Base-by-base conservation (phyloP, 1,140 invertebrate species). In the Sarcophaga bullata region DNA sequence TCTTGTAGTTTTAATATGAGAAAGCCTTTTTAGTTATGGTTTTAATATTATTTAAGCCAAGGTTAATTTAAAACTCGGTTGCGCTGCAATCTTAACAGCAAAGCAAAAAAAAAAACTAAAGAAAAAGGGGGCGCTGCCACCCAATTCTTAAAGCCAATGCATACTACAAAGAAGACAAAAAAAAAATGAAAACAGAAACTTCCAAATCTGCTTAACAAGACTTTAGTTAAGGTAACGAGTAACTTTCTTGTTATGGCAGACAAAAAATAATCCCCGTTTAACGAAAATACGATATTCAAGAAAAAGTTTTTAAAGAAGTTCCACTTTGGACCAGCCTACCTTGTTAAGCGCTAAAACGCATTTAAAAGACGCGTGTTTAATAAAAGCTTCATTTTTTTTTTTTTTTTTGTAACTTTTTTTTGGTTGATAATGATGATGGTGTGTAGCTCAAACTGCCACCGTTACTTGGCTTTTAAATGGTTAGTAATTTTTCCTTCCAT, bases 301-400 rank as follows among this genome's bases (percentile, higher is more conserved):
- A 80, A 80, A 80, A 80, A 37, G 80, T 37, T 37, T 37, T 37
- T 15, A 54, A 46, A 37, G 11, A 80, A 81, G 54, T 68, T 81
- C 37, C 25, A 37, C 15, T 17, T 15, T 52, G n/a, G 72, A 25
- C 47, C 52, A 37, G 37, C 81, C 81, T 73, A 81, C 81, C 81
- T 81, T 81, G 81, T 81, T 81, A 81, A 81, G 81, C 81, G 81
- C 50, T 81, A 81, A 81, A 81, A 73, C 81, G 81, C 81, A 37
- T 50, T 81, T 81, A 25, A 15, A 62, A 46, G 80, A 37, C 80
- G 81, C 81, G 72, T 81, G 81, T 68, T 37, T 58, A 72, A 78
- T 78, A 78, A 52, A 37, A 48, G 75, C 19, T n/a, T 78, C 48
- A n/a, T n/a, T n/a, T n/a, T 15, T 10, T 52, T n/a, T 19, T 68